Evolutionary conservation across 1,140 invertebrate species (phyloP).

Genomic region (Pemphigus obesinymphae): DNA sequence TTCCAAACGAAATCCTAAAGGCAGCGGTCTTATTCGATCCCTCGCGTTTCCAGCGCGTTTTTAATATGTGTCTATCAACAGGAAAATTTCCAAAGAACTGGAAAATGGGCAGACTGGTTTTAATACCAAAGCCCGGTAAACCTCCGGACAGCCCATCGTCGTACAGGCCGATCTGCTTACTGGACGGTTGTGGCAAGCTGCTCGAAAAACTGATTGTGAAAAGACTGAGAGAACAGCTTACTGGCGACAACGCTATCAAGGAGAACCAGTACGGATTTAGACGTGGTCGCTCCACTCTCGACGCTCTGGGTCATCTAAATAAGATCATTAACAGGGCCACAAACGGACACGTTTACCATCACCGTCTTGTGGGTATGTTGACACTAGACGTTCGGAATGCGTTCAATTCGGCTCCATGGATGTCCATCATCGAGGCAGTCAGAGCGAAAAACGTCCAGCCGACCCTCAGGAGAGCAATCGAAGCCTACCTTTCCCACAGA

Average conservation of each 20-base stretch:
- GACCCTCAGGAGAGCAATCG: background rate
- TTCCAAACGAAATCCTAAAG: background rate
- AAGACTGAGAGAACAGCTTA: background rate
- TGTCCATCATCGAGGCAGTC: background rate
- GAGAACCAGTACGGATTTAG: background rate
- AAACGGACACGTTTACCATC: background rate
- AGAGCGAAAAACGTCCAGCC: background rate
- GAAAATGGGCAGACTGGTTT: constrained; percentile 49
- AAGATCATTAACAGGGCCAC: background rate
- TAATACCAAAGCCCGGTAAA: constrained; percentile 49
- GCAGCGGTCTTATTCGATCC: background rate
- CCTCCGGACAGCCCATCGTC: constrained; percentile 44
- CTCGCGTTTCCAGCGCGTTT: background rate
- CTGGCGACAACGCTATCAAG: background rate
- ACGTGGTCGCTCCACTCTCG: background rate
- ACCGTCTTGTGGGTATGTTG: background rate
- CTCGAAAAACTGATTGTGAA: background rate
- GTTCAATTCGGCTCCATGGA: background rate
- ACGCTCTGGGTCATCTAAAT: background rate
- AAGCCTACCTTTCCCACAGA: background rate
- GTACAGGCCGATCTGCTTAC: constrained; percentile 1
- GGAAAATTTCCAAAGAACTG: constrained; percentile 32
- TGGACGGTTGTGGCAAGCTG: background rate
- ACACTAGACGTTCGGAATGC: background rate
- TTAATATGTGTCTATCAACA: background rate